Evolutionary conservation across 2,797 vertebrate genomes (phyloP), one percentile per base, ranked within the genome.

Genomic region (Oreochromis mossambicus): DNA sequence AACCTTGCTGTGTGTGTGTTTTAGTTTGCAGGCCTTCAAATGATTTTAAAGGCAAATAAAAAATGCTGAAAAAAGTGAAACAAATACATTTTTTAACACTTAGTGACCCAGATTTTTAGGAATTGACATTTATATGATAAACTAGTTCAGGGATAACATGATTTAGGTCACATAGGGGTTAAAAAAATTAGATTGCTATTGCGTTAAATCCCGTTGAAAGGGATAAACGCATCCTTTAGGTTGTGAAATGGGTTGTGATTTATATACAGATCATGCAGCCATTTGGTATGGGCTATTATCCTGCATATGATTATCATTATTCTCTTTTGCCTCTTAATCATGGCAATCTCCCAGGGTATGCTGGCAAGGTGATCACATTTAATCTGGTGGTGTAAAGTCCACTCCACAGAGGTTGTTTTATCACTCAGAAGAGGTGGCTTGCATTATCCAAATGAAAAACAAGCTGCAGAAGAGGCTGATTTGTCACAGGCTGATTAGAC

Each of bases 381-480:
- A 95, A 95, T 95, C 93, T 94, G 85, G 80, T 88, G 84, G 84
- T 88, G 87, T 91, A 93, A 92, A 93, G 92, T 92, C 88, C 86
- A 90, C 85, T 93, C 82, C 83, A 85, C 85, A 84, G 84, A 92
- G 94, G 90, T 92, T 93, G 91, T 95, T 94, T 94, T 93, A 95
- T 95, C 94, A 94, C 94, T 93, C 91, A 90, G 91, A 85, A 88
- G 91, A 91, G 85, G 92, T 91, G 90, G 87, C 79, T 83, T 92
- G 92, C 94, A 95, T 95, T 95, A 95, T 91, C 93, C 90, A 93
- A 94, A 96, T 95, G 94, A 95, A 94, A 95, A 96, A 94, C 92
- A 94, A 93, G 94, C 88, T 11, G 80, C 73, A 90, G 90, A 93
- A 88, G 88, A 91, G 84, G 90, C 89, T 89, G 93, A 96, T 96